phyloP scores from a whole-genome alignment of 2,113 vertebrate genomes.

The Elephantulus edwardii region DNA sequence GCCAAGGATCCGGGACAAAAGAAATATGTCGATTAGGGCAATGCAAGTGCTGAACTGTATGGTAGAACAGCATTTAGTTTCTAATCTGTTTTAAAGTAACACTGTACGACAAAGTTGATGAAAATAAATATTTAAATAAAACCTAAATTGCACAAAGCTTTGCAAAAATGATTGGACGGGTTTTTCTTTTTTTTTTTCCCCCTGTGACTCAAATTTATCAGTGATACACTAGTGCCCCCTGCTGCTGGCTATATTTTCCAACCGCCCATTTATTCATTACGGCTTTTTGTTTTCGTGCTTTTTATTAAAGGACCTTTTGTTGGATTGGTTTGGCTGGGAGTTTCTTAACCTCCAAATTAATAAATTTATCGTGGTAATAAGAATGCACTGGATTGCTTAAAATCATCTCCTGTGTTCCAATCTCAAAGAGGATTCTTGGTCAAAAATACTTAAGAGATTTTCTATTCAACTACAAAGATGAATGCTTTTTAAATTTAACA shows the following conservation, averaged over 20 bases:
- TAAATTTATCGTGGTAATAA: conserved; percentile 45
- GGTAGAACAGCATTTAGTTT: conserved; percentile 67
- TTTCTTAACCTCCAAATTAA: neutral
- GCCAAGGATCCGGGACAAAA: conserved; percentile 42
- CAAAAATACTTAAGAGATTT: neutral
- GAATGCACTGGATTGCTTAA: neutral
- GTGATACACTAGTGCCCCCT: conserved; percentile 80
- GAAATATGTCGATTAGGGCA: conserved; percentile 60
- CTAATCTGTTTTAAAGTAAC: conserved; percentile 73
- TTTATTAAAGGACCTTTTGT: neutral
- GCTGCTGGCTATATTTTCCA: conserved; percentile 37
- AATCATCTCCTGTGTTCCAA: conserved; percentile 31
- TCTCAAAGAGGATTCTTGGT: neutral
- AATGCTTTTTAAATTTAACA: conserved; percentile 51
- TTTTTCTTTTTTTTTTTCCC: too few species aligned
- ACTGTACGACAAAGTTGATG: conserved; percentile 72
- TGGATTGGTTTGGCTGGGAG: neutral
- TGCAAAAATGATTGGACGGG: conserved; percentile 18
- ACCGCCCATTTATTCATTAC: neutral
- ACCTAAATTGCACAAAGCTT: conserved; percentile 52
- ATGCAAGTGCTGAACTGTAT: conserved; percentile 30
- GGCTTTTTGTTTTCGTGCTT: neutral
- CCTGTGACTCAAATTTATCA: neutral
- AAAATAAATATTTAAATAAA: conserved; percentile 79
- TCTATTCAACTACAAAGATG: conserved; percentile 27